Evolutionary conservation across 2,888 invertebrate species (phyloP), one percentile per base, ranked within the genome.

Genomic region (Eristalis pertinax): DNA sequence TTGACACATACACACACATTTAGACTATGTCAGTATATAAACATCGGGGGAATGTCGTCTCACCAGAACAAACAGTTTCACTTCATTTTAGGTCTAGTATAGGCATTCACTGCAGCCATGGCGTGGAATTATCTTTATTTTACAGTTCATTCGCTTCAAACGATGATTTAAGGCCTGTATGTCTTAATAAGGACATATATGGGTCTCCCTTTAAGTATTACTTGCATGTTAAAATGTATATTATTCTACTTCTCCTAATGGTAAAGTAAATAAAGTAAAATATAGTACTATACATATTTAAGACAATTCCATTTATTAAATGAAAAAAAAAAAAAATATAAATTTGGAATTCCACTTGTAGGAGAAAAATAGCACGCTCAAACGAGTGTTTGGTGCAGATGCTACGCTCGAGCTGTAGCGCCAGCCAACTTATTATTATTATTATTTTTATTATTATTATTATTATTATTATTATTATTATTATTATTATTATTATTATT

Each of bases 81-180:
- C 50, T 74, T 38, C 32, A 13, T 29, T 50, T 43, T 5, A 29
- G 19, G 15, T 73, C 19, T 68, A 26, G 35, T 10, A 35, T 35
- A 35, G 1, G 11, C 1, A 10, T 35, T 43, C 24, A 32, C 43
- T 29, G 29, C 4, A 5, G 4, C 29, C 29, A 29, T 29, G 29
- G 4, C 2, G 4, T 29, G 68, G 67, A 56, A 78, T 78, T 78
- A 78, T 78, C 70, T 78, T 64, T 78, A 56, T 78, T 78, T 78
- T 64, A 70, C 78, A 70, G 78, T 78, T 78, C 78, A 63, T 70
- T 78, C 64, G 41, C 70, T 70, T 29, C 70, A 24, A 50, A 56
- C 64, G 70, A 78, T 58, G 38, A 58, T 50, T 56, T 70, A 63
- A 78, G 68, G 50, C 70, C 56, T 56, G 64, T 64, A 78, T 78